phyloP scores from a whole-genome alignment of 2,797 vertebrate genomes.

The Microtus agrestis region DNA sequence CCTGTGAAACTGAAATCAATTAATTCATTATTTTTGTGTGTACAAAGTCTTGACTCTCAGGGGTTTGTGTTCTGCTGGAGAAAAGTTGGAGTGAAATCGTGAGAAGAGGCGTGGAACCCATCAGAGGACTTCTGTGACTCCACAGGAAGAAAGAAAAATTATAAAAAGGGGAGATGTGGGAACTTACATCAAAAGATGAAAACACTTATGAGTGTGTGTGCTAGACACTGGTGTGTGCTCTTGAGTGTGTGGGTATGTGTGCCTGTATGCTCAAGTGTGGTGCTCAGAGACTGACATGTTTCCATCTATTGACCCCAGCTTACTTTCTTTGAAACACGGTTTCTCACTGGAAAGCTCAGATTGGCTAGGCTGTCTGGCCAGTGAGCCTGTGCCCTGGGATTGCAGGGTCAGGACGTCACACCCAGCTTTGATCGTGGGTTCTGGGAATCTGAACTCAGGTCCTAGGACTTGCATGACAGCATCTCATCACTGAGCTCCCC shows the following conservation, averaged over 20 bases:
- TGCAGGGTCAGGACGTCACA: not conserved
- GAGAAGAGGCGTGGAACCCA: not conserved
- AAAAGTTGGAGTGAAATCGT: not conserved
- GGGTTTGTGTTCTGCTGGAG: not conserved
- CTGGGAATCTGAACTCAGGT: not conserved
- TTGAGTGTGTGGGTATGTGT: not conserved
- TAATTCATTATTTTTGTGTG: not conserved
- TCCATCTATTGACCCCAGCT: not conserved
- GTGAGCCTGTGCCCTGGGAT: not conserved
- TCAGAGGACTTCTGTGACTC: not conserved
- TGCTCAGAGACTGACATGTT: not conserved
- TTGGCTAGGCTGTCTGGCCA: not conserved
- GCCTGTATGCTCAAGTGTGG: not conserved
- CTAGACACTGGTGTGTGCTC: not conserved
- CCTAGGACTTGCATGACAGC: not conserved
- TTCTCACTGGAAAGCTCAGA: not conserved
- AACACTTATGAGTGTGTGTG: not conserved
- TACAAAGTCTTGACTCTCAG: not conserved
- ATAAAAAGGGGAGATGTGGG: fast-evolving
- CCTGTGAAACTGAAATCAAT: not conserved
- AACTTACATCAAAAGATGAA: not conserved
- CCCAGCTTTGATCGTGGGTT: not conserved
- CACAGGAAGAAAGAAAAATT: not conserved
- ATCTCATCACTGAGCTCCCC: not conserved
- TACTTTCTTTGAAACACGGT: not conserved